Conservation (phyloP, 2,888 invertebrate species). For the Iphiclides podalirius region DNA sequence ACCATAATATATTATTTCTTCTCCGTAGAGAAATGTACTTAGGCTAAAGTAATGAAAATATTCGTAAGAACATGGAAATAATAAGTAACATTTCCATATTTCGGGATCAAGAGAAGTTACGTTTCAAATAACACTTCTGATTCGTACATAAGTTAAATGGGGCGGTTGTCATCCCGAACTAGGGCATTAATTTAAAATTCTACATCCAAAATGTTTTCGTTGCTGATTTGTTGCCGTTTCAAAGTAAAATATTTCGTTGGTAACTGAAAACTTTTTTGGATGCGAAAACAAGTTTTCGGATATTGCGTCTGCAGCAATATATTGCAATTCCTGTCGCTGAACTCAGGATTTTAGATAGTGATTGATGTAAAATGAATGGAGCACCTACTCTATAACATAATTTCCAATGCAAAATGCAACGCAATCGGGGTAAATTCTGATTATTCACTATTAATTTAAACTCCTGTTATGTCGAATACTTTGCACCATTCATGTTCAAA, state of each 20-base stretch:
- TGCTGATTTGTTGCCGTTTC: slow-evolving; percentile 23
- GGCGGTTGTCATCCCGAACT: slow-evolving; percentile 11
- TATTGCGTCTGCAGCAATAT: slow-evolving; percentile 3
- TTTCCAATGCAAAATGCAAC: neutral
- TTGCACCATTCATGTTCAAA: too few species aligned
- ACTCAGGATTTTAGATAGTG: neutral
- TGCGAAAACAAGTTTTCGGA: slow-evolving; percentile 9
- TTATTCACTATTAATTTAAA: too few species aligned
- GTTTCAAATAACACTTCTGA: slow-evolving; percentile 8
- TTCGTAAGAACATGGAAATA: too few species aligned
- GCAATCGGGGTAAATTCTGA: too few species aligned
- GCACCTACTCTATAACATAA: neutral
- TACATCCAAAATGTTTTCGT: slow-evolving; percentile 19
- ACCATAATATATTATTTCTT: too few species aligned
- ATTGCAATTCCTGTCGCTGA: neutral
- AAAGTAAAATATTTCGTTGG: slow-evolving; percentile 21
- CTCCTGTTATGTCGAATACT: too few species aligned
- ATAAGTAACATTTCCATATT: too few species aligned
- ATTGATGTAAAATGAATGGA: neutral
- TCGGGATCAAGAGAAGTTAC: slow-evolving; percentile 4
- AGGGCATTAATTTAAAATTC: slow-evolving; percentile 23
- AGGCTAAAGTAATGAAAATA: too few species aligned
- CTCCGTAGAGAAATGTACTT: too few species aligned
- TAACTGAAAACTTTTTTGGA: slow-evolving; percentile 15
- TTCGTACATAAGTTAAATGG: slow-evolving; percentile 11